Conservation (phyloP, 2,113 vertebrate species). For the Urocolius indicus region DNA sequence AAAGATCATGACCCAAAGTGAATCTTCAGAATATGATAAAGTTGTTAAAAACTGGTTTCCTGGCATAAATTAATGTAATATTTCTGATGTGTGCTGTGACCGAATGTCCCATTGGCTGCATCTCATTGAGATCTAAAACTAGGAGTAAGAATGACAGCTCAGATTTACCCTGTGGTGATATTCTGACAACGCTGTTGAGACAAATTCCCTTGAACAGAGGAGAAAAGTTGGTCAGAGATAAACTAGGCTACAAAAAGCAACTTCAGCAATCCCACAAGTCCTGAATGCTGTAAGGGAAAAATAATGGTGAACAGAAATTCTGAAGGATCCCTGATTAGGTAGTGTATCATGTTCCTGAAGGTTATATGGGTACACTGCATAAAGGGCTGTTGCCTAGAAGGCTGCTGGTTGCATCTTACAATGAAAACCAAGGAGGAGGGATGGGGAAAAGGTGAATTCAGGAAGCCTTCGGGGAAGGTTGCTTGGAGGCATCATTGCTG, state of each 20-base stretch:
- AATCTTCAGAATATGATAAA: neutral
- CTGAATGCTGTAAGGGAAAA: neutral
- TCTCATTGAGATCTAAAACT: neutral
- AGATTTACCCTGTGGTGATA: neutral
- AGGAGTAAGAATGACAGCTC: neutral
- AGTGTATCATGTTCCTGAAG: rapidly evolving
- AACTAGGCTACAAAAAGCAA: neutral
- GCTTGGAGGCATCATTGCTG: neutral
- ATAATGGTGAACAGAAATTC: neutral
- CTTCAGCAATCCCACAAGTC: neutral
- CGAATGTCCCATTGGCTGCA: neutral
- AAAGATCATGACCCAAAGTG: neutral
- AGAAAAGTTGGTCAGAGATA: neutral
- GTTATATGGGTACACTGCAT: rapidly evolving
- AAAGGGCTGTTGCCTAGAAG: neutral
- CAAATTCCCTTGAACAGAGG: neutral
- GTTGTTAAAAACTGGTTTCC: neutral
- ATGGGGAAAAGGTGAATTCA: neutral
- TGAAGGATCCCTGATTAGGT: neutral
- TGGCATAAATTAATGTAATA: neutral
- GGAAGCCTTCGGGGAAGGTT: neutral
- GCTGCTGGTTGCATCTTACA: neutral
- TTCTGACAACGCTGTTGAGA: neutral
- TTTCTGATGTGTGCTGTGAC: neutral
- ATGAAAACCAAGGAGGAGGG: neutral